Base-by-base conservation (phyloP, 2,797 vertebrate genomes). In the Prunella strophiata region DNA sequence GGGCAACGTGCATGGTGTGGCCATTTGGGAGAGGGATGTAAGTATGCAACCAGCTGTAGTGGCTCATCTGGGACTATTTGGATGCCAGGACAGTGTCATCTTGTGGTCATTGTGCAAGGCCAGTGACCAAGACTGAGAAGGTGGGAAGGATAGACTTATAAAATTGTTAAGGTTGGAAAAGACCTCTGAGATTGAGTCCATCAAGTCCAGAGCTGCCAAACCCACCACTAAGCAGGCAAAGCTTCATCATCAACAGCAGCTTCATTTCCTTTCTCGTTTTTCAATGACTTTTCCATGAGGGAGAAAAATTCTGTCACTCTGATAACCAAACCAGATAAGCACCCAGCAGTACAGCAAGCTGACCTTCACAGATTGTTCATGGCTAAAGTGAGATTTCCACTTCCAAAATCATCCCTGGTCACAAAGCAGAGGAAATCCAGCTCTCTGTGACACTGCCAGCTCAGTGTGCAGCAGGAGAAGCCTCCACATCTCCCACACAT, bases 261-360 rank as follows among this genome's bases (percentile, higher is more conserved):
- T 93, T 76, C 21, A 34, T 86, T 94, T 97, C 86, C 93, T 97
- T 91, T 93, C 95, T 91, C 82, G 80, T 85, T 77, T 52, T 54
- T 58, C 94, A 88, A 92, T 75, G 93, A 71, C 73, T 96, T 97
- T 97, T 96, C 94, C 92, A 71, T 88, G 90, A 89, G 63, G 77
- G 77, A 79, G 85, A 94, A 74, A 57, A 95, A 89, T 71, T 52
- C 72, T 88, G 84, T 87, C 74, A 8, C 82, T 81, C 85, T 6
- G 27, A 96, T 85, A 95, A 96, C 85, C 85, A 75, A 73, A 92
- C 42, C 77, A 97, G 94, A 91, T 92, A 96, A 95, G 89, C 78
- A 65, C 66, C 71, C 79, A 73, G 78, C 1, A 5, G 83, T 45
- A 38, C 85, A 63, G 67, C 72, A 63, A 86, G 65, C 26, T 82